A percentile compares a stretch with the other conserved stretches of the same genome.
These are phyloP conservation scores for Tenthredo notha DNA, from an alignment of 2,888 invertebrate species.

Conservation along the genomic window DNA sequence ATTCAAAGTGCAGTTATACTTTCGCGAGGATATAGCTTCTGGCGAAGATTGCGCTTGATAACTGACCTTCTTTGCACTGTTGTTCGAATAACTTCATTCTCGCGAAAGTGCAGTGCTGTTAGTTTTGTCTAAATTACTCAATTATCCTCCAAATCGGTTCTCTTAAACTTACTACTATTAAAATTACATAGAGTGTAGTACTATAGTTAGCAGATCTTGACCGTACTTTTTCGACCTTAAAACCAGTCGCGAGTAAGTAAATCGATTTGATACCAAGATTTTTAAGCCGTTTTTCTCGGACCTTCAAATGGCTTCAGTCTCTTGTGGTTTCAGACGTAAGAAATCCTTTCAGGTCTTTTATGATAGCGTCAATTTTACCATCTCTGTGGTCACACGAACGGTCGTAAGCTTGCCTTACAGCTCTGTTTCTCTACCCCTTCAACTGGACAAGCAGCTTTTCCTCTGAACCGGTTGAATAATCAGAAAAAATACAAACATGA, in stretches of 20 bases:
- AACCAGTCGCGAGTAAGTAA: neutral
- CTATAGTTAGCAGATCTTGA: neutral
- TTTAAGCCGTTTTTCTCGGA: neutral
- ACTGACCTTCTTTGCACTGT: neutral
- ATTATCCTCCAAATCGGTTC: neutral
- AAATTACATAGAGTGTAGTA: neutral
- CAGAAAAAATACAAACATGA: slow-evolving; percentile 5
- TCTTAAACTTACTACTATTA: neutral
- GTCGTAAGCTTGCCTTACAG: slow-evolving; percentile 20
- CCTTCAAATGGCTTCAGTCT: neutral
- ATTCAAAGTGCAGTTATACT: slow-evolving; percentile 5
- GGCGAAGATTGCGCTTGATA: slow-evolving; percentile 2
- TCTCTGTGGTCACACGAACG: slow-evolving; percentile 38
- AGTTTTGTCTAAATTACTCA: neutral
- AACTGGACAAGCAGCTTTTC: slow-evolving; percentile 42
- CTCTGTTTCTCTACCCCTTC: slow-evolving; percentile 5
- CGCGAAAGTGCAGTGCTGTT: neutral
- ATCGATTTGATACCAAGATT: neutral
- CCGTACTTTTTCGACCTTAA: neutral
- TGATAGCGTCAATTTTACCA: slow-evolving; percentile 30
- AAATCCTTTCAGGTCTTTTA: slow-evolving; percentile 4
- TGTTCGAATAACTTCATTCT: slow-evolving; percentile 15
- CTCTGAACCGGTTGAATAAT: slow-evolving; percentile 38
- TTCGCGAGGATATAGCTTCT: neutral
- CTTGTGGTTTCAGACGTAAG: neutral